Evolutionary conservation across 2,113 vertebrate species (phyloP), one percentile per base, ranked within the genome.

Genomic region (Microcebus jonahi): DNA sequence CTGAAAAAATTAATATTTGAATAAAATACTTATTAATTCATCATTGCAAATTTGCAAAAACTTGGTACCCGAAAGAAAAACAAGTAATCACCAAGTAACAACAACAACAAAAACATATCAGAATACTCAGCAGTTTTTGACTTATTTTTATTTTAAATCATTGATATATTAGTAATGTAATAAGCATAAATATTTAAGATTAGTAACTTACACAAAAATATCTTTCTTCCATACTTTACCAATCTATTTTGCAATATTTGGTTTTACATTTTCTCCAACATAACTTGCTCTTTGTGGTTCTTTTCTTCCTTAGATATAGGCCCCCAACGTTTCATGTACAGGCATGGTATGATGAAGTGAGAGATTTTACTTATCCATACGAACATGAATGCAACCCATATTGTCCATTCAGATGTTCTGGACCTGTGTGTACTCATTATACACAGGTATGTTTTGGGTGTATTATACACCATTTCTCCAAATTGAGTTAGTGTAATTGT

Each of bases 341-440:
- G 97, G 99, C 99, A 5, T 99, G 99, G 99, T 99, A 99, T 84
- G 99, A 99, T 98, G 99, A 99, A 99, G 99, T 99, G 92, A 99
- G 98, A 98, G 99, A 99, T 98, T 99, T 99, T 95, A 99, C 98
- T 1, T 99, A 99, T 94, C 99, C 99, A 2, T 98, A 99, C 97
- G 99, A 99, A 79, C 99, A 99, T 90, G 99, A 99, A 94, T 99
- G 99, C 97, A 99, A 99, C 92, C 99, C 99, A 0, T 99, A 99
- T 90, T 99, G 99, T 93, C 99, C 99, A 11, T 99, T 99, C 97
- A 99, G 98, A 97, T 99, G 99, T 97, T 99, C 99, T 21, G 99
- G 99, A 36, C 99, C 99, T 80, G 99, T 99, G 81, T 99, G 99
- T 92, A 99, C 99, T 76, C 99, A 99, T 98, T 99, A 99, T 93